Evolutionary conservation across 1,140 invertebrate genomes (phyloP).

Genomic region (Proctacanthus coquilletti): DNA sequence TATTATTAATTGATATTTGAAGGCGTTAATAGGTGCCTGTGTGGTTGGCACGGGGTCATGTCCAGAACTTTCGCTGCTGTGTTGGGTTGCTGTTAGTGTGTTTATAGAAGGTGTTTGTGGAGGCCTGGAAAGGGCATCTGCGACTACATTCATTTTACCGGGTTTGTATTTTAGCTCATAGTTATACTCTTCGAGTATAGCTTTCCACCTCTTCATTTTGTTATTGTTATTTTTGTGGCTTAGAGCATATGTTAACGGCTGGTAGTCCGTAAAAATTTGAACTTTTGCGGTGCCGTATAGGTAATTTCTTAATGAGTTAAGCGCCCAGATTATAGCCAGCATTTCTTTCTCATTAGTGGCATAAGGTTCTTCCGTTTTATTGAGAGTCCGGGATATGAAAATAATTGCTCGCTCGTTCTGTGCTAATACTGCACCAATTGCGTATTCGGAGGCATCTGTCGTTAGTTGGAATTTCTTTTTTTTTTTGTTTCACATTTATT

Average conservation of each 20-base stretch:
- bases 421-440: slow-evolving; percentile 7
- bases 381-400: slow-evolving; percentile 28
- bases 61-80: too few relatives aligned
- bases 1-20: too few relatives aligned
- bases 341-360: slow-evolving; percentile 28
- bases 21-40: too few relatives aligned
- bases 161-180: slow-evolving; percentile 17
- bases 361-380: slow-evolving; percentile 23
- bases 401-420: slow-evolving; percentile 13
- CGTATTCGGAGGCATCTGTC: slow-evolving; percentile 7
- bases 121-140: slow-evolving; percentile 7
- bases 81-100: too few relatives aligned
- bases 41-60: too few relatives aligned
- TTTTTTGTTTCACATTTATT: too few relatives aligned
- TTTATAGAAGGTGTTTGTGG: too few relatives aligned
- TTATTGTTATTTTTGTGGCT: slow-evolving; percentile 21
- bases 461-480: slow-evolving; percentile 6
- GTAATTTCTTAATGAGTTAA: slow-evolving; percentile 25
- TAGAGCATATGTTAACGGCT: slow-evolving; percentile 26
- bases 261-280: slow-evolving; percentile 19
- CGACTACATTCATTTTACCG: slow-evolving; percentile 10
- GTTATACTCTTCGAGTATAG: slow-evolving; percentile 17
- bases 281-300: slow-evolving; percentile 13
- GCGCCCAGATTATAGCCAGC: slow-evolving; percentile 28
- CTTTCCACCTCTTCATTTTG: slow-evolving; percentile 25